Conservation (phyloP, 2,113 vertebrate genomes). For the Nesoenas mayeri region DNA sequence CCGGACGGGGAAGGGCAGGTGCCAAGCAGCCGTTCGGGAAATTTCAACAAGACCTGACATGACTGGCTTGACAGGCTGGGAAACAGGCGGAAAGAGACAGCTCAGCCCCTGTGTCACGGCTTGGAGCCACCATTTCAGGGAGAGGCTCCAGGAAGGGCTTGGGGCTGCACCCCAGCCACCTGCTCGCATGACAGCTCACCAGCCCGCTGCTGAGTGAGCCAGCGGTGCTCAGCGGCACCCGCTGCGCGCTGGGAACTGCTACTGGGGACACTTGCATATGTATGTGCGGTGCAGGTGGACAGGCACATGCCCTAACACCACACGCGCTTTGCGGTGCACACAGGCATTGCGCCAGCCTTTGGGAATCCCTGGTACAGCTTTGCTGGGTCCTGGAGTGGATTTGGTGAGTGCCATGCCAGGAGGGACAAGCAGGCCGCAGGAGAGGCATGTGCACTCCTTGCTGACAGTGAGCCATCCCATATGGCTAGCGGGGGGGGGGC, state of each 20-base stretch:
- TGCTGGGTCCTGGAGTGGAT: no score
- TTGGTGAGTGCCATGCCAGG: no score
- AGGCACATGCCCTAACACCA: not conserved
- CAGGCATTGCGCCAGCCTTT: no score
- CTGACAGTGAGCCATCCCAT: no score
- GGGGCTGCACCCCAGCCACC: not conserved
- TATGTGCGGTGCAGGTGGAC: accelerated
- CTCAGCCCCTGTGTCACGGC: slow-evolving; percentile 3
- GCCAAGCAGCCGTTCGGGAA: slow-evolving; percentile 63
- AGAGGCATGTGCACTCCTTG: no score
- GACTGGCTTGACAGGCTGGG: slow-evolving; percentile 58
- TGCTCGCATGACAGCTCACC: not conserved
- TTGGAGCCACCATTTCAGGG: not conserved
- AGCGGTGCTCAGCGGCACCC: not conserved
- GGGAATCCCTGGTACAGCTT: no score
- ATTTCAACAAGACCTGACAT: slow-evolving; percentile 11
- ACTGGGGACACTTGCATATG: accelerated
- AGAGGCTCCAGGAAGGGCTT: slow-evolving; percentile 40
- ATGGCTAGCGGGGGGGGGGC: no score
- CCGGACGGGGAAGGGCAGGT: slow-evolving; percentile 43
- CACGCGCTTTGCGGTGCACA: accelerated
- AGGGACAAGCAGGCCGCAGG: no score
- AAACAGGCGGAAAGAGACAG: slow-evolving; percentile 57
- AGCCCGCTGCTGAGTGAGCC: not conserved
- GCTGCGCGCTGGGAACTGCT: not conserved